Evolutionary conservation across 2,888 invertebrate genomes (phyloP).

Genomic region (Tipula unca): DNA sequence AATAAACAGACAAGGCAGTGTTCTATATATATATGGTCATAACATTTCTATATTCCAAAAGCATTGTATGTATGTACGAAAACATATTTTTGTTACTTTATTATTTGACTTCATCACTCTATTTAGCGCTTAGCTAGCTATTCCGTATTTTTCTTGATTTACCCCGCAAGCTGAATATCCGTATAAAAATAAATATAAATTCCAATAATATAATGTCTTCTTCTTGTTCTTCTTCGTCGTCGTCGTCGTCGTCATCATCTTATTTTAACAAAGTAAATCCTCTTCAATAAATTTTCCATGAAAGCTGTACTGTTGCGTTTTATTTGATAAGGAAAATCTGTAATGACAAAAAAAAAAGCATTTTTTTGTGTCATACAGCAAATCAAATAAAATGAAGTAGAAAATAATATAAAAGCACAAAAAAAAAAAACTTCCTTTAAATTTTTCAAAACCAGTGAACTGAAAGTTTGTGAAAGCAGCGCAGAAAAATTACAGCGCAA

Average conservation of each 20-base stretch:
- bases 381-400: background rate
- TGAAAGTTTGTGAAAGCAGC: background rate
- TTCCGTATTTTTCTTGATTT: background rate
- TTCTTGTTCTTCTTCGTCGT: background rate
- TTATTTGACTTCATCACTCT: background rate
- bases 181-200: background rate
- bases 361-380: background rate
- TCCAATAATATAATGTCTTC: background rate
- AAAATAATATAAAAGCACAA: background rate
- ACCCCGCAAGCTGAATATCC: background rate
- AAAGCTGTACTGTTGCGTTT: constrained; percentile 18
- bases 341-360: background rate
- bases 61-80: background rate
- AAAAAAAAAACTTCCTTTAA: background rate
- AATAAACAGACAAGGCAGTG: background rate
- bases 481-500: no score
- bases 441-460: background rate
- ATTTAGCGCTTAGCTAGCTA: background rate
- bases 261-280: constrained; percentile 14
- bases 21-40: background rate
- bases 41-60: background rate
- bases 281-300: constrained; percentile 17
- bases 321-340: background rate
- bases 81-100: background rate
- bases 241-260: background rate